Percentiles rank a stretch among this genome's conserved stretches.
These are phyloP conservation scores for Mactra quadrangularis DNA, from an alignment of 1,140 invertebrate species.

Conservation along the genomic window DNA sequence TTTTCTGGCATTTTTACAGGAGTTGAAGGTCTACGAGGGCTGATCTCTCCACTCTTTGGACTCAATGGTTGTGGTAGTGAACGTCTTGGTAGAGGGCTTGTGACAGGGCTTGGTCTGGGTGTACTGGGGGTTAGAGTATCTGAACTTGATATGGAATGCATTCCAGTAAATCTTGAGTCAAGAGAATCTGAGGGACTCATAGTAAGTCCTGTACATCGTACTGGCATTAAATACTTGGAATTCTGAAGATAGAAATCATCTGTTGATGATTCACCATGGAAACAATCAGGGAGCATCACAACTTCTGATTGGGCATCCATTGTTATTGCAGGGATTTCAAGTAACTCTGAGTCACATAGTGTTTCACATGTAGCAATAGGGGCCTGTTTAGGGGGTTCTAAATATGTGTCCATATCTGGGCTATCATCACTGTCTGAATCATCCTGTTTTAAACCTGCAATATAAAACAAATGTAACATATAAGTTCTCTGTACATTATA, in stretches of 20 bases:
- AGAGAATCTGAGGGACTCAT: conserved; percentile 57
- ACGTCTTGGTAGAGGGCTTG: conserved; percentile 70
- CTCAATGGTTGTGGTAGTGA: conserved; percentile 61
- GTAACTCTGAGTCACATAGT: conserved; percentile 75
- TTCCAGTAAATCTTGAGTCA: conserved; percentile 53
- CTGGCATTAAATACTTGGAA: conserved; percentile 68
- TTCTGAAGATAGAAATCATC: conserved; percentile 59
- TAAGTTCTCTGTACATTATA: no score
- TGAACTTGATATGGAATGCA: conserved; percentile 86
- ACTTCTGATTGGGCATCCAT: conserved; percentile 62
- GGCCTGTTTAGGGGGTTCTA: conserved; percentile 77
- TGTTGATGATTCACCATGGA: conserved; percentile 56
- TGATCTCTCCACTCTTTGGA: conserved; percentile 66
- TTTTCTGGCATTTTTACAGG: conserved; percentile 65
- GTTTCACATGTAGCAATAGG: conserved; percentile 83
- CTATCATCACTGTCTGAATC: conserved; percentile 79
- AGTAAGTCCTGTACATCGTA: conserved; percentile 71
- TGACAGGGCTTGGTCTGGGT: conserved; percentile 72
- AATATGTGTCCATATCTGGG: conserved; percentile 68
- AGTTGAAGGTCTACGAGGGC: conserved; percentile 70
- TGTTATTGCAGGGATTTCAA: conserved; percentile 73
- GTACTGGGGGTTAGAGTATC: conserved; percentile 86
- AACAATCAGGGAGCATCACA: conserved; percentile 35
- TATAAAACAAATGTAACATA: conserved; percentile 9
- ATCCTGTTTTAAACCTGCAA: conserved; percentile 73